Conservation (phyloP, 2,113 vertebrate species). For the Proterorhinus semilunaris region DNA sequence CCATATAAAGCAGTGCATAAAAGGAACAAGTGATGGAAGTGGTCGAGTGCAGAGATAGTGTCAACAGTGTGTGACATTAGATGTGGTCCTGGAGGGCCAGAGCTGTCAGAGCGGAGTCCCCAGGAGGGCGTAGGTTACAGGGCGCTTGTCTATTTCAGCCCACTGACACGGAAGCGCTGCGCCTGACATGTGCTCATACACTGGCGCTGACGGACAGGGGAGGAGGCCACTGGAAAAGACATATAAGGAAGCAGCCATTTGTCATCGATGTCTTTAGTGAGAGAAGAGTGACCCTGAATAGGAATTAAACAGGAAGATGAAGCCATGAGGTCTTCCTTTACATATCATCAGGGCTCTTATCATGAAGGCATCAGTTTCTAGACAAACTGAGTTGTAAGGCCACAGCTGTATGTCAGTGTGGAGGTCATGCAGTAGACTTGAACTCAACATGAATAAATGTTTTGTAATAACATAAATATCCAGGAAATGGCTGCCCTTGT, state of each 20-base stretch:
- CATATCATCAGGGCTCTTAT: conserved; percentile 3
- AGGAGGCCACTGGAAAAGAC: conserved; percentile 26
- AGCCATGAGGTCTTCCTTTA: conserved; percentile 9
- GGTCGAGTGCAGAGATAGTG: conserved; percentile 41
- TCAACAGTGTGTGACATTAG: conserved; percentile 67
- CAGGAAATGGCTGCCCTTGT: background rate
- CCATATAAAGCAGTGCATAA: conserved; percentile 39
- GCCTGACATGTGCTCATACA: conserved; percentile 65
- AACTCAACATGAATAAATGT: conserved; percentile 1
- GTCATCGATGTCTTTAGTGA: conserved; percentile 26
- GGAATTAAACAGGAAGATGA: conserved; percentile 10
- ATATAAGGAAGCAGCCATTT: conserved; percentile 20
- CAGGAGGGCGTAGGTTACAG: conserved; percentile 55
- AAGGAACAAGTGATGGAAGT: conserved; percentile 22
- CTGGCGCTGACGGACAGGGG: conserved; percentile 48
- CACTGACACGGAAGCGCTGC: conserved; percentile 51
- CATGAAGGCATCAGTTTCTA: background rate
- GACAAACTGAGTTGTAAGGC: background rate
- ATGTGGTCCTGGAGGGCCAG: conserved; percentile 56
- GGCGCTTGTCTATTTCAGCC: conserved; percentile 64
- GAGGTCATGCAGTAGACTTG: background rate
- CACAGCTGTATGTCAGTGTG: background rate
- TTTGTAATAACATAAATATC: background rate
- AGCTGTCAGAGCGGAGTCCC: conserved; percentile 67
- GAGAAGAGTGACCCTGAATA: conserved; percentile 21